phyloP scores from a whole-genome alignment of 2,888 invertebrate genomes.

The Platycnemis pennipes region DNA sequence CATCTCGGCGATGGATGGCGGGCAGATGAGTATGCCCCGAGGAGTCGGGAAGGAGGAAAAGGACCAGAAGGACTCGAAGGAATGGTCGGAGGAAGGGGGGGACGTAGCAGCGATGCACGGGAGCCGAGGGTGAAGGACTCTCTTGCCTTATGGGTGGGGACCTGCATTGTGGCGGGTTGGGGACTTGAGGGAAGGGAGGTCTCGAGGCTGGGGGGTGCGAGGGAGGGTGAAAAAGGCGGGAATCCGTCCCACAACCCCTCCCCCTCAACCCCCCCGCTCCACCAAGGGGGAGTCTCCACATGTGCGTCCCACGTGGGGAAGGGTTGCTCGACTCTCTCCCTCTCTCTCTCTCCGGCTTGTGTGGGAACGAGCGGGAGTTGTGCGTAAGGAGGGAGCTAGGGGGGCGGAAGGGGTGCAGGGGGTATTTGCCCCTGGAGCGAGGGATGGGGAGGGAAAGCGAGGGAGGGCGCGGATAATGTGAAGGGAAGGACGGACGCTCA shows the following conservation, averaged over 20 bases:
- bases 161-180: background rate
- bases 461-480: background rate
- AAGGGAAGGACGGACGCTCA: background rate
- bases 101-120: background rate
- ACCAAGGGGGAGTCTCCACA: background rate
- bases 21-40: background rate
- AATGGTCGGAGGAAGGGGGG: background rate
- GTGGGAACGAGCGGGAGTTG: slow-evolving; percentile 42
- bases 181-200: background rate
- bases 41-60: background rate
- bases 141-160: too few species aligned
- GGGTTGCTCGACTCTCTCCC: background rate
- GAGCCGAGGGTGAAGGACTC: background rate
- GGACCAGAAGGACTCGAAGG: background rate
- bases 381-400: background rate
- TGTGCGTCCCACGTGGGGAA: slow-evolving; percentile 61
- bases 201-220: background rate
- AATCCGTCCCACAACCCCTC: background rate
- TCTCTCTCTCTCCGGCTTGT: background rate
- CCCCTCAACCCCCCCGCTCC: too few species aligned
- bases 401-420: too few species aligned
- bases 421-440: too few species aligned
- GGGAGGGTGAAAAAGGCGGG: background rate
- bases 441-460: too few species aligned
- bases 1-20: background rate